Percentiles rank a stretch among this genome's conserved stretches.
Evolutionary conservation across 1,140 invertebrate genomes (phyloP).

Genomic region (Matsumurasca onukii): DNA sequence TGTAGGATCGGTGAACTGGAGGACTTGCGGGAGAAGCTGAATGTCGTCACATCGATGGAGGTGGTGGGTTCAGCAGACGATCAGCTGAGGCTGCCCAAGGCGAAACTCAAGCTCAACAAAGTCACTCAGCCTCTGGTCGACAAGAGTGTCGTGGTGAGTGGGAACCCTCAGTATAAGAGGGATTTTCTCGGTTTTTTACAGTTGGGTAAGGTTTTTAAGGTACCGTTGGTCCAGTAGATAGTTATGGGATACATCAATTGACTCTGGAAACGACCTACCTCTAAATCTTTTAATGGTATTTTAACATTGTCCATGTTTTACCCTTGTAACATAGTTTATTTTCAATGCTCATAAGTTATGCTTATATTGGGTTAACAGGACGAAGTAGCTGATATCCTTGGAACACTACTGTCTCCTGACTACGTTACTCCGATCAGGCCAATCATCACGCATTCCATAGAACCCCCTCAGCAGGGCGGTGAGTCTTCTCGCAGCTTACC

Average conservation of each 20-base stretch:
- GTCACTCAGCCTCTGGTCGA: conserved; percentile 84
- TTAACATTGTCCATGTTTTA: neutral
- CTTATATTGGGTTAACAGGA: conserved; percentile 29
- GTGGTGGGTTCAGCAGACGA: conserved; percentile 84
- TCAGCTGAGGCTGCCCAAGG: conserved; percentile 66
- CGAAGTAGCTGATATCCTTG: conserved; percentile 36
- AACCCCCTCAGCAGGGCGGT: neutral
- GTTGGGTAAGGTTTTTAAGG: neutral
- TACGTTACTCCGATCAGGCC: neutral
- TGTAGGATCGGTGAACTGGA: conserved; percentile 70
- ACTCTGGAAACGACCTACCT: neutral
- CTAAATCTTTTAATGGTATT: neutral
- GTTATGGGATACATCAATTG: neutral
- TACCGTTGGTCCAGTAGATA: neutral
- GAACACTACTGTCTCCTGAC: conserved; percentile 22
- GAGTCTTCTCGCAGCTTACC: too few species aligned
- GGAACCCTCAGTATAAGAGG: neutral
- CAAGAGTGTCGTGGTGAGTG: conserved; percentile 62
- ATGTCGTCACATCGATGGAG: conserved; percentile 72
- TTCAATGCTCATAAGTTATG: too few species aligned
- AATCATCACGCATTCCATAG: neutral
- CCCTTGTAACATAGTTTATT: neutral
- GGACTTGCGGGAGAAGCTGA: conserved; percentile 70
- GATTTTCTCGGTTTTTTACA: neutral
- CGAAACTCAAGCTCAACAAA: conserved; percentile 68